Base-by-base conservation (phyloP, 2,888 invertebrate species). In the Tenthredo livida region DNA sequence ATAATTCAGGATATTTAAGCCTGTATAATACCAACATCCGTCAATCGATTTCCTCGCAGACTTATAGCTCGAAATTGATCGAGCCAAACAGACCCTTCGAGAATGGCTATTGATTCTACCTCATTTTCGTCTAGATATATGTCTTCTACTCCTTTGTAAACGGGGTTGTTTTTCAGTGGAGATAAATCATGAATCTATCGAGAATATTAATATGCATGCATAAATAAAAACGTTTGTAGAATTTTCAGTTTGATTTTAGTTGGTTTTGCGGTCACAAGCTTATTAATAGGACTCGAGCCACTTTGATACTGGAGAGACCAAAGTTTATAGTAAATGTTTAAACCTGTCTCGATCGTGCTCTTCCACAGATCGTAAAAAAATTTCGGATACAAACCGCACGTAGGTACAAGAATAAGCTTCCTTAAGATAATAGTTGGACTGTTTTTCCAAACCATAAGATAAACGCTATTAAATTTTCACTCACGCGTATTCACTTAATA, bases 81-180 rank as follows among this genome's bases (percentile, higher is more conserved):
- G 87, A 98, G 94, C 97, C 97, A 98, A 89, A 96, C 95, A 0
- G 97, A 96, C 25, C 96, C 97, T 90, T 98, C 98, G 84, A 98
- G 92, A 87, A 95, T 94, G 67, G 96, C 95, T 67, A 96, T 95
- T 72, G 94, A 95, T 12, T 95, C 94, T 82, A 98, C 95, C 75
- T 94, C 94, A 92, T 98, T 98, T 90, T 97, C 95, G 90, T 97
- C 97, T 90, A 98, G 91, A 91, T 97, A 96, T 40, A 98, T 93
- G 90, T 97, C 97, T 65, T 95, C 94, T 0, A 98, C 95, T 86
- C 94, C 94, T 87, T 95, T 94, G 92, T 97, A 98, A 85, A 95
- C 94, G 0, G 95, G 95, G 92, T 97, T 97, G 61, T 95, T 95
- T 1, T 95, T 94, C 84, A 97, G 94, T 9, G 95, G 95, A 75